Conservation (phyloP, 2,888 invertebrate genomes). For the Esperia sulphurella region DNA sequence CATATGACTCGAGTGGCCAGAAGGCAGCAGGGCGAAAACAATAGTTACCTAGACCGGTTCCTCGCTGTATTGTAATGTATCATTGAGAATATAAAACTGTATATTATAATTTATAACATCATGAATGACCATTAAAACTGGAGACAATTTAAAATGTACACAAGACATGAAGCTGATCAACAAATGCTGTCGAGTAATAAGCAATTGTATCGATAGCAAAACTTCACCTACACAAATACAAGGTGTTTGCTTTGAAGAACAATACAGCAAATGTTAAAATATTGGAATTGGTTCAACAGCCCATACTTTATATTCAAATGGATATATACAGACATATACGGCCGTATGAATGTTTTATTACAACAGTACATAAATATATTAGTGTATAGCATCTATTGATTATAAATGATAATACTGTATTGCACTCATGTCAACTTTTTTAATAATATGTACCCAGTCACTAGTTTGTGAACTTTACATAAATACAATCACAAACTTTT, state of each 20-base stretch:
- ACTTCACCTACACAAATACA: not conserved
- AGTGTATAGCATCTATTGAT: too few species aligned
- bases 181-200: not conserved
- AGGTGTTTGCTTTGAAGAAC: not conserved
- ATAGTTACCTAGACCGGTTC: slow-evolving; percentile 54
- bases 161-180: not conserved
- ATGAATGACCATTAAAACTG: not conserved
- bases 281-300: slow-evolving; percentile 37
- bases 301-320: slow-evolving; percentile 39
- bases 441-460: not conserved
- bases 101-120: too few species aligned
- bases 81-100: slow-evolving; percentile 1
- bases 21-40: slow-evolving; percentile 54
- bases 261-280: slow-evolving; percentile 20
- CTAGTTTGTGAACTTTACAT: not conserved
- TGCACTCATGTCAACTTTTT: too few species aligned
- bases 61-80: not conserved
- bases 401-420: too few species aligned
- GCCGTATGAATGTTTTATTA: not conserved
- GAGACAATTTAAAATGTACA: not conserved
- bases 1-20: slow-evolving; percentile 36
- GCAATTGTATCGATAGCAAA: not conserved
- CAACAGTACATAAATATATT: too few species aligned
- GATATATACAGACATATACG: slow-evolving; percentile 8
- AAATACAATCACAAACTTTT: not conserved